Conservation (phyloP, 2,797 vertebrate species). For the Myotis pilosus region DNA sequence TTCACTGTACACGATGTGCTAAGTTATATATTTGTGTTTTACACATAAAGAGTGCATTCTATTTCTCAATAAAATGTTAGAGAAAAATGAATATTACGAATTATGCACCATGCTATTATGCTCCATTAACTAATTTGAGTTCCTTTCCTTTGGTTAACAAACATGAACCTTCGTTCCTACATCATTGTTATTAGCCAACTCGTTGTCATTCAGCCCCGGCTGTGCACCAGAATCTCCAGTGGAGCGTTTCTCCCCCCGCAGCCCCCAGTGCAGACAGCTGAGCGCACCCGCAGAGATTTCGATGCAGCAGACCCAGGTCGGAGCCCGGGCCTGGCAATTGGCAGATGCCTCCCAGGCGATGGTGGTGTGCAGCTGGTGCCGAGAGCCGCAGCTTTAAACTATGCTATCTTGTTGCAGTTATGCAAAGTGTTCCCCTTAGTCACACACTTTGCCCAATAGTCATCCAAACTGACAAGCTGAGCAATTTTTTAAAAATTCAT, state of each 20-base stretch:
- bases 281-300: not conserved
- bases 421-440: not conserved
- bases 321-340: not conserved
- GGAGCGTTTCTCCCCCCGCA: not conserved
- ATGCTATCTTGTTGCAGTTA: not conserved
- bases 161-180: not conserved
- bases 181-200: not conserved
- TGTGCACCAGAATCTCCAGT: not conserved
- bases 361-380: not conserved
- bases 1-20: not conserved
- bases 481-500: slow-evolving; percentile 48
- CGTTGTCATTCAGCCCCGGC: not conserved
- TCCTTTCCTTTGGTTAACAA: not conserved
- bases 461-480: slow-evolving; percentile 38
- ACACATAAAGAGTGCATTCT: not conserved
- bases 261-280: not conserved
- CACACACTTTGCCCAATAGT: not conserved
- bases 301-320: not conserved
- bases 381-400: not conserved
- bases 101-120: not conserved
- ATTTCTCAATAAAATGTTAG: not conserved
- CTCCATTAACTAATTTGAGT: not conserved
- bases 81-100: slow-evolving; percentile 23
- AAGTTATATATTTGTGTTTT: not conserved
- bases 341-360: not conserved